A percentile compares a stretch with the other conserved stretches of the same genome.
Evolutionary conservation across 2,113 vertebrate species (phyloP).

Genomic region (Copsychus sechellarum): DNA sequence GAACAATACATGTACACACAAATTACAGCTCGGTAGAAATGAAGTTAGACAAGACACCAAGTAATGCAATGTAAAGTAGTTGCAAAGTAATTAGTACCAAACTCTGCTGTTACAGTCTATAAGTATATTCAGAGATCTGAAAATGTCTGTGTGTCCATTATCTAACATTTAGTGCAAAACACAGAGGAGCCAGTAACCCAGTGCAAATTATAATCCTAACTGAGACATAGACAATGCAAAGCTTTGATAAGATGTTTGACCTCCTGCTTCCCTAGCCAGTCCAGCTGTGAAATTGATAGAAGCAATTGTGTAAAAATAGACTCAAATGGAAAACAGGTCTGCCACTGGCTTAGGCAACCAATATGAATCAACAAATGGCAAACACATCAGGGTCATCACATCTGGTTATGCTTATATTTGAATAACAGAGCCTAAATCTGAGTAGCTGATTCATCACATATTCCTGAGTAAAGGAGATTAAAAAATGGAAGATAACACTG

Average conservation of each 20-base stretch:
- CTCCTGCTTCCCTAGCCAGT: not conserved
- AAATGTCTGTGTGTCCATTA: not conserved
- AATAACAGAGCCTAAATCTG: not conserved
- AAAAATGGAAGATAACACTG: not conserved
- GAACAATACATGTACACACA: not conserved
- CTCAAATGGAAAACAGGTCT: not conserved
- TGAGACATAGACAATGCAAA: not conserved
- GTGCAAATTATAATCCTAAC: not conserved
- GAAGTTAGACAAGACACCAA: not conserved
- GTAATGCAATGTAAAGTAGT: not conserved
- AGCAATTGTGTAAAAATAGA: not conserved
- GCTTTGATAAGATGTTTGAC: conserved; percentile 21
- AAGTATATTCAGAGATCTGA: not conserved
- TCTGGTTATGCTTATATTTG: not conserved
- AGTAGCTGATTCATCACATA: not conserved
- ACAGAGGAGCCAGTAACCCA: not conserved
- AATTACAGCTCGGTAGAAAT: not conserved
- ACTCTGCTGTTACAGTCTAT: not conserved
- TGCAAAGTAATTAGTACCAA: not conserved
- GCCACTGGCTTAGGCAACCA: not conserved
- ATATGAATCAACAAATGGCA: not conserved
- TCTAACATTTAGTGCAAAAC: not conserved
- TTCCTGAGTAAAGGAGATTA: not conserved
- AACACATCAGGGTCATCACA: not conserved
- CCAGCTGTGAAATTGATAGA: conserved; percentile 40